Base-by-base conservation (phyloP, 2,113 vertebrate genomes). In the Epinephelus moara region DNA sequence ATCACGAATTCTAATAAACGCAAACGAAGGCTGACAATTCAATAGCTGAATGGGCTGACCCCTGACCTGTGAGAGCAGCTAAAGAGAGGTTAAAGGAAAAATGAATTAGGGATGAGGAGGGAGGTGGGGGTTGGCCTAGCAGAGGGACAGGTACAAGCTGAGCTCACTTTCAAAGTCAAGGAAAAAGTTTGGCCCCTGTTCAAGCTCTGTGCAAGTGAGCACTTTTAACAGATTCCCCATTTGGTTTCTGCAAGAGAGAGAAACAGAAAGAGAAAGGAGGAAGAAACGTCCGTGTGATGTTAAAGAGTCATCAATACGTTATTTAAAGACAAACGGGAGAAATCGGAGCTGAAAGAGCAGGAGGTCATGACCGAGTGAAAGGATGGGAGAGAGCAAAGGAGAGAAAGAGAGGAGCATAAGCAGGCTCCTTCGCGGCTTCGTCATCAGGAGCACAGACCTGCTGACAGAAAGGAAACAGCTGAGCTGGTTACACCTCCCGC, bases 131-230 rank as follows among this genome's bases (percentile, higher is more conserved):
- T 21, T 45, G 64, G 69, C 49, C 33, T 57, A 67, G 82, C n/a
- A 90, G 85, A 69, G 80, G 90, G 94, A 93, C 94, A 96, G 92
- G 92, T 91, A 94, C 88, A 94, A 95, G 94, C 94, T 93, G 91
- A 93, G 95, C 96, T 96, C 96, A 97, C 95, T 97, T 97, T 97
- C 97, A 97, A 98, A 98, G 95, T 97, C 96, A 97, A 98, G 97
- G 96, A 97, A 97, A 97, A 97, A 96, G 96, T 96, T 96, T 96
- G 97, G 97, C 88, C 96, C 97, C 92, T 97, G 97, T 94, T 98
- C 97, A 95, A 98, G 95, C 91, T 98, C 97, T 95, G 97, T 97
- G 95, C 97, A 98, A 94, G 95, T 96, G 92, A 96, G 95, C 92
- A 97, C 95, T 95, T 97, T 97, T 96, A 97, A 96, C 93, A 97